Conservation (phyloP, 2,113 vertebrate genomes). For the Caloenas nicobarica region DNA sequence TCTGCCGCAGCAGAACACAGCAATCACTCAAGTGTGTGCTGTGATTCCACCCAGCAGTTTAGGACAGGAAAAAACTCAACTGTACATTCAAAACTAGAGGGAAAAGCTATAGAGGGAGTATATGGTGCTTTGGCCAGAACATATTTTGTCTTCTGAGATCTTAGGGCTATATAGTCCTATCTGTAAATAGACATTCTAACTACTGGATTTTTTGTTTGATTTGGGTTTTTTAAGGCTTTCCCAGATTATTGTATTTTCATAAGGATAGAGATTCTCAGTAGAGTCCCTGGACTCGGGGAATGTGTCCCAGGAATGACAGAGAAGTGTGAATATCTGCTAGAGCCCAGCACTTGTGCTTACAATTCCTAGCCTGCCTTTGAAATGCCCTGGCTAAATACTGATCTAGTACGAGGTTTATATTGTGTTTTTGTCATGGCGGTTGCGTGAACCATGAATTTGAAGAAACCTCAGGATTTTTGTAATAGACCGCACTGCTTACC, state of each 20-base stretch:
- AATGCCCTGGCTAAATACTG: not conserved
- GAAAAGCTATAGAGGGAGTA: not conserved
- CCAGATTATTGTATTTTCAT: not conserved
- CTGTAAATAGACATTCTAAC: not conserved
- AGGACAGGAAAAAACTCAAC: not conserved
- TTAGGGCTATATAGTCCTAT: not conserved
- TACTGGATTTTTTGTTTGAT: not conserved
- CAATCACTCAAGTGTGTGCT: not conserved
- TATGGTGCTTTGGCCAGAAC: not conserved
- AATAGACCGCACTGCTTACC: not conserved
- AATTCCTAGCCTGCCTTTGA: not conserved
- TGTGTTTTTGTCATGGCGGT: not conserved
- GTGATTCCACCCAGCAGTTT: not conserved
- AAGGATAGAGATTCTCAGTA: not conserved
- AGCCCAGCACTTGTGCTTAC: not conserved
- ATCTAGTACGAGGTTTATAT: not conserved
- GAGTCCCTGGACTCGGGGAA: not conserved
- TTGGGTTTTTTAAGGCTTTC: not conserved
- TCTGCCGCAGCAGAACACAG: not conserved
- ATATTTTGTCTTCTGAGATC: not conserved
- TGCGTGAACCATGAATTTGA: not conserved
- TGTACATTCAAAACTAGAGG: accelerated
- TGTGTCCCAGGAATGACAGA: not conserved
- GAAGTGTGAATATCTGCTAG: not conserved
- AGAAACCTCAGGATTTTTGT: not conserved